These are phyloP conservation scores for Phataginus tricuspis DNA, from an alignment of 2,797 vertebrate genomes.

Conservation along the genomic window DNA sequence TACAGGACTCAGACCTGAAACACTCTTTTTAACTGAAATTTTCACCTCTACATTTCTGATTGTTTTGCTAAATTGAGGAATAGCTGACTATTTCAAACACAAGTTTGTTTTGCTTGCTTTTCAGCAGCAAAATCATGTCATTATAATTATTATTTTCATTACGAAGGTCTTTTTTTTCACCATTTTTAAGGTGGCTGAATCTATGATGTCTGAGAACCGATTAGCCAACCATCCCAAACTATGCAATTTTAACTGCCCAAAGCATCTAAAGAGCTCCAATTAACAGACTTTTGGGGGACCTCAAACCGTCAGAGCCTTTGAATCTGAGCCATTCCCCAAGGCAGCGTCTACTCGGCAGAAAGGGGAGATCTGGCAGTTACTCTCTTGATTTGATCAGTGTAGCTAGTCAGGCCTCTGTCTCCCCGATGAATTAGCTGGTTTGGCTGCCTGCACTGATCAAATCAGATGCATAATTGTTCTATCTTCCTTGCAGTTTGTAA, in stretches of 20 bases:
- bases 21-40: not conserved
- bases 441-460: slow-evolving; percentile 55
- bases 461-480: slow-evolving; percentile 62
- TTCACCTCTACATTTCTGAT: not conserved
- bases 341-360: slow-evolving; percentile 51
- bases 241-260: slow-evolving; percentile 53
- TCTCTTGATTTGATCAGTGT: slow-evolving; percentile 67
- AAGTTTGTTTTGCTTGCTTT: slow-evolving; percentile 13
- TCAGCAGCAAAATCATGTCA: not conserved
- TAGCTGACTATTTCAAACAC: not conserved
- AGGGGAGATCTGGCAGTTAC: slow-evolving; percentile 46
- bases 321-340: slow-evolving; percentile 71
- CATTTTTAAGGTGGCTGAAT: slow-evolving; percentile 19
- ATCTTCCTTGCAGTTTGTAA: slow-evolving; percentile 1
- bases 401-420: slow-evolving; percentile 49
- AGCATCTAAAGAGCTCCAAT: slow-evolving; percentile 56
- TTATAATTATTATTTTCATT: not conserved
- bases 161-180: not conserved
- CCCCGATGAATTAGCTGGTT: slow-evolving; percentile 61
- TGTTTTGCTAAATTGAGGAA: not conserved
- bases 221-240: slow-evolving; percentile 20
- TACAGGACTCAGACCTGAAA: not conserved
- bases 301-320: slow-evolving; percentile 70
- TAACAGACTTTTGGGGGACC: slow-evolving; percentile 61
- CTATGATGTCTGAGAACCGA: slow-evolving; percentile 8